Percentiles rank a stretch among this genome's conserved stretches.
These are phyloP conservation scores for Acrocephalus kingi DNA, from an alignment of 2,113 vertebrate genomes.

Conservation along the genomic window DNA sequence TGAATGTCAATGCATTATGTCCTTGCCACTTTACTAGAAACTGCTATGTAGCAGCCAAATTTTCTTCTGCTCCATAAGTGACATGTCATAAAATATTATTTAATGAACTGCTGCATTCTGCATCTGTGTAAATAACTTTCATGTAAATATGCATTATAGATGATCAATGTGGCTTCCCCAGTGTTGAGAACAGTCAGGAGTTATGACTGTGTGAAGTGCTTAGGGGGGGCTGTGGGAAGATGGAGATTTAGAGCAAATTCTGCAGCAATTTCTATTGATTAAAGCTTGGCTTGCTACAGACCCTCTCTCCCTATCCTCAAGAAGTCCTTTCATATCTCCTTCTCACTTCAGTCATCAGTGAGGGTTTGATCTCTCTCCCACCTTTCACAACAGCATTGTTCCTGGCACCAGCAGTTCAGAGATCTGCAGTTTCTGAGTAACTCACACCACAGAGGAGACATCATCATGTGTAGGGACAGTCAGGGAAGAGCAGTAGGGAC, in stretches of 20 bases:
- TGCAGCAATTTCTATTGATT: neutral
- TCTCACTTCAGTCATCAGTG: neutral
- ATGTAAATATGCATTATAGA: neutral
- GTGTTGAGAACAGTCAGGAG: neutral
- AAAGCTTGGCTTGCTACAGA: neutral
- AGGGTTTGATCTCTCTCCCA: neutral
- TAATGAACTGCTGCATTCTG: slow-evolving; percentile 28
- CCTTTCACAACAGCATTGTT: accelerated
- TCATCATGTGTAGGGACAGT: accelerated
- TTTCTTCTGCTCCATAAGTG: neutral
- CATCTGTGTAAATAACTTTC: slow-evolving; percentile 30
- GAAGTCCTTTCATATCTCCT: neutral
- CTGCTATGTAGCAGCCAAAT: neutral
- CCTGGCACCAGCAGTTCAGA: neutral
- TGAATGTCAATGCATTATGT: slow-evolving; percentile 4
- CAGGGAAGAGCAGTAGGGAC: neutral
- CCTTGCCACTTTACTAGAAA: neutral
- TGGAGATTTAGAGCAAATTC: neutral
- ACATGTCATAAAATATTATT: slow-evolving; percentile 23
- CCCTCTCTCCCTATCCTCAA: neutral
- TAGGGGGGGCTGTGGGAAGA: neutral
- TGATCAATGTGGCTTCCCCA: slow-evolving; percentile 13
- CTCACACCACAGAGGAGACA: accelerated
- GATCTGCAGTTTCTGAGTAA: accelerated
- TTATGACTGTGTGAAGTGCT: neutral